Base-by-base conservation (phyloP, 1,140 invertebrate genomes). In the Leucophenga varia region DNA sequence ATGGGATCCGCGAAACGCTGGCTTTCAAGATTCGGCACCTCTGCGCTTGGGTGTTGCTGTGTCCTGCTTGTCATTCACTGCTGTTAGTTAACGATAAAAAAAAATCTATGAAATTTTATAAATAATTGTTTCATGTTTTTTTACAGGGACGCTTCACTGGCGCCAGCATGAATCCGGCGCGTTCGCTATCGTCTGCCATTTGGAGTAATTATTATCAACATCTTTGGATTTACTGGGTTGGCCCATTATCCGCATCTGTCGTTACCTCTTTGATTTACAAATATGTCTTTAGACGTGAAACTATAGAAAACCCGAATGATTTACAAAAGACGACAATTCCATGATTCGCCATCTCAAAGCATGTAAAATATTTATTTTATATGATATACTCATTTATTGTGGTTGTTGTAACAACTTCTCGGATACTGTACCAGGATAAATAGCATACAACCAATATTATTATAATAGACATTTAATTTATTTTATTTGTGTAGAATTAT, bases 181-280 rank as follows among this genome's bases (percentile, higher is more conserved):
- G 89, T 48, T 84, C 84, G 8, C 81, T 93, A 43, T 89, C 81
- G 1, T 89, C 90, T 0, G 89, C 88, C 0, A 55, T 91, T 2
- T 83, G 89, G 59, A 84, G 83, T 22, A 80, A 82, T 10, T 76
- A 79, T 30, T 94, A 88, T 86, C 50, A 68, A 0, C 46, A 81
- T 45, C 89, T 90, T 50, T 93, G 90, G 90, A 82, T 92, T 12
- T 90, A 88, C 64, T 89, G 86, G 87, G 77, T 84, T 22, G 88
- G 86, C 47, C 86, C 87, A 0, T 53, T 87, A 34, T 22, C 81
- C 2, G 86, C 84, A 0, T 82, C 79, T 2, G 71, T 78, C 0
- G 30, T 82, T 3, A 81, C 84, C 0, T 79, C 80, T 6, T 52
- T 84, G 2, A 51, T 85, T n/a, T 89, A 88, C 58, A 80, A 81